phyloP scores from a whole-genome alignment of 2,888 invertebrate genomes.

The Xylota segnis region DNA sequence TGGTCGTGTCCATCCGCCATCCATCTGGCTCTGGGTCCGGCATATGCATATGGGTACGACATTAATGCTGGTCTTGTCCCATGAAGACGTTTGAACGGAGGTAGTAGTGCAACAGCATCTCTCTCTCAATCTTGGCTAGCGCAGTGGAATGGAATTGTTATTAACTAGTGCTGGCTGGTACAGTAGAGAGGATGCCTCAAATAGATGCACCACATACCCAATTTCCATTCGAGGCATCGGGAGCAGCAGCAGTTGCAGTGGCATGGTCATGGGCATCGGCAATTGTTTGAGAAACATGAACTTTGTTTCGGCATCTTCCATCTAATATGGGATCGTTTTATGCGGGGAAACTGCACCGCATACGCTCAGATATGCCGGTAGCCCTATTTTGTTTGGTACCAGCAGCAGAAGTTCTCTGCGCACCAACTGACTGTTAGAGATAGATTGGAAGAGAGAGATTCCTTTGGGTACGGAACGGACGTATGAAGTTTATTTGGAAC shows the following conservation, averaged over 20 bases:
- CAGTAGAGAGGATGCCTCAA: conserved; percentile 26
- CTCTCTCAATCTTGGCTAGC: conserved; percentile 63
- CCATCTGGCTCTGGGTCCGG: conserved; percentile 28
- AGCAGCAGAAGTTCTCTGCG: conserved; percentile 14
- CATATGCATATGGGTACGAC: conserved; percentile 57
- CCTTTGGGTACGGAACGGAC: conserved; percentile 73
- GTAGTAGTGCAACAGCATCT: conserved; percentile 43
- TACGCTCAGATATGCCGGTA: conserved; percentile 74
- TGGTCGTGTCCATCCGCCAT: conserved; percentile 56
- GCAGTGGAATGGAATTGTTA: conserved; percentile 66
- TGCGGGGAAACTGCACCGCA: conserved; percentile 62
- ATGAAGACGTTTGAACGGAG: conserved; percentile 60
- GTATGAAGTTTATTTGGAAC: conserved; percentile 70
- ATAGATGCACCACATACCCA: conserved; percentile 73
- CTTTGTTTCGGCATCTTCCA: conserved; percentile 71
- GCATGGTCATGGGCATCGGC: conserved; percentile 38
- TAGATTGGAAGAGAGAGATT: conserved; percentile 70
- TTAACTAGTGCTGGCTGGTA: conserved; percentile 56
- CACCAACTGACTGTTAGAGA: conserved; percentile 45
- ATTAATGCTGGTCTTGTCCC: conserved; percentile 52
- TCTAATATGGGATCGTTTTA: conserved; percentile 67
- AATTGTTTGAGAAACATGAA: conserved; percentile 69
- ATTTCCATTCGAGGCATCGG: conserved; percentile 69
- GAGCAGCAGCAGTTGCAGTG: conserved; percentile 47
- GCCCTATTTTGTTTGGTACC: conserved; percentile 63